These are phyloP conservation scores for Baronia brevicornis DNA, from an alignment of 2,888 invertebrate species.

Conservation along the genomic window DNA sequence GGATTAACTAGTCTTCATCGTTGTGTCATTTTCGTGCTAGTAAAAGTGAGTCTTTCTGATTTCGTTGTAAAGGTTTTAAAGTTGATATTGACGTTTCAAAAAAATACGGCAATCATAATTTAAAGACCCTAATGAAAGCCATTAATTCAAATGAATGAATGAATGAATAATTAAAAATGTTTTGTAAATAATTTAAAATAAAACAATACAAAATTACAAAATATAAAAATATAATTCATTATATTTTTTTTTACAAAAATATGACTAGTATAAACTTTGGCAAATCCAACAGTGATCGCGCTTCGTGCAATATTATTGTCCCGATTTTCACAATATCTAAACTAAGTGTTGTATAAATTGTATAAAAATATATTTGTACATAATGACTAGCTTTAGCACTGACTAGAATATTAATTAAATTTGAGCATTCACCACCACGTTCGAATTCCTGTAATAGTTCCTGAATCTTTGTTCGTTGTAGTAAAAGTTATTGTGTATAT, in stretches of 20 bases:
- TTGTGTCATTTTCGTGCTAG: too few species aligned
- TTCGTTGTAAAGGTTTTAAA: too few species aligned
- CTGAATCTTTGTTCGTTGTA: slow-evolving; percentile 59
- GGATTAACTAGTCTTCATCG: too few species aligned
- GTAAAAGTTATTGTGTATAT: slow-evolving; percentile 47
- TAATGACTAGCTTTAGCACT: slow-evolving; percentile 31
- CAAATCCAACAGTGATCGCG: slow-evolving; percentile 20
- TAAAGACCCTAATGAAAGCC: too few species aligned
- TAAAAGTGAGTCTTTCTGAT: too few species aligned
- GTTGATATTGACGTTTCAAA: too few species aligned
- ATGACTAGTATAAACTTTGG: slow-evolving; percentile 60
- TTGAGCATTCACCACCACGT: slow-evolving; percentile 56
- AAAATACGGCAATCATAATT: too few species aligned
- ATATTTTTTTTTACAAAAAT: slow-evolving; percentile 19
- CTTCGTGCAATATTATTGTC: slow-evolving; percentile 12
- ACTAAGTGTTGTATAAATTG: slow-evolving; percentile 13
- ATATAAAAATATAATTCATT: slow-evolving; percentile 32
- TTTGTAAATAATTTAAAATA: too few species aligned
- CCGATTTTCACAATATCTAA: slow-evolving; percentile 7
- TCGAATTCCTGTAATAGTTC: slow-evolving; percentile 54
- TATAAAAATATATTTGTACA: slow-evolving; percentile 22
- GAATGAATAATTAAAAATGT: too few species aligned
- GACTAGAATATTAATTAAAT: slow-evolving; percentile 32
- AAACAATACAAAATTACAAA: slow-evolving; percentile 25
- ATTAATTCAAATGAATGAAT: too few species aligned